A percentile compares a stretch with the other conserved stretches of the same genome.
These are phyloP conservation scores for Pangasius krempfi DNA, from an alignment of 2,797 vertebrate species.

Conservation along the genomic window DNA sequence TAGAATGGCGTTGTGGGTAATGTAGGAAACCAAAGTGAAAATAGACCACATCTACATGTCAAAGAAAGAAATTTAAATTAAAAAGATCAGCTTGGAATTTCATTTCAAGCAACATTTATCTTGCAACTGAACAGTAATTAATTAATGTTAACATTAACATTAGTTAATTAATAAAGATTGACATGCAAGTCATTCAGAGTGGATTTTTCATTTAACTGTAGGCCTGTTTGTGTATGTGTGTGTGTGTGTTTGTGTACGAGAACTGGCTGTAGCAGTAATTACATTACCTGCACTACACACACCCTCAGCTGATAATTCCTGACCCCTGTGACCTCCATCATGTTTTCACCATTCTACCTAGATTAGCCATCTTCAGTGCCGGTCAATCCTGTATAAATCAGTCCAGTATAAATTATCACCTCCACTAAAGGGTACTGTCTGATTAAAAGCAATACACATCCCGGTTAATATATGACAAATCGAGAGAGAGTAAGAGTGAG, in stretches of 20 bases:
- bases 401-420: conserved; percentile 55
- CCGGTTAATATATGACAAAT: conserved; percentile 51
- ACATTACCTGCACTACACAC: conserved; percentile 47
- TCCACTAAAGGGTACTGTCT: conserved; percentile 51
- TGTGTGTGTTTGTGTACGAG: conserved; percentile 23
- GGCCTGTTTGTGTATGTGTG: not conserved
- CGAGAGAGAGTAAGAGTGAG: conserved; percentile 25
- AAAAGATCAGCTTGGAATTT: not conserved
- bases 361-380: conserved; percentile 43
- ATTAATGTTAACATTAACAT: too few relatives aligned
- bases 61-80: not conserved
- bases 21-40: not conserved
- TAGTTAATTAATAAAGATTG: not conserved
- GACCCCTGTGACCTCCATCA: conserved; percentile 48
- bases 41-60: not conserved
- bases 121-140: not conserved
- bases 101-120: not conserved
- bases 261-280: conserved; percentile 35
- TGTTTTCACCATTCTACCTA: conserved; percentile 26
- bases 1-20: not conserved
- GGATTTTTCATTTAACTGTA: conserved; percentile 6
- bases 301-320: conserved; percentile 45
- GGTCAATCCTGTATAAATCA: conserved; percentile 54
- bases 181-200: not conserved
- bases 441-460: conserved; percentile 60